A percentile compares a stretch with the other conserved stretches of the same genome.
phyloP scores from a whole-genome alignment of 2,797 vertebrate species.

The Gobio occitaniae region DNA sequence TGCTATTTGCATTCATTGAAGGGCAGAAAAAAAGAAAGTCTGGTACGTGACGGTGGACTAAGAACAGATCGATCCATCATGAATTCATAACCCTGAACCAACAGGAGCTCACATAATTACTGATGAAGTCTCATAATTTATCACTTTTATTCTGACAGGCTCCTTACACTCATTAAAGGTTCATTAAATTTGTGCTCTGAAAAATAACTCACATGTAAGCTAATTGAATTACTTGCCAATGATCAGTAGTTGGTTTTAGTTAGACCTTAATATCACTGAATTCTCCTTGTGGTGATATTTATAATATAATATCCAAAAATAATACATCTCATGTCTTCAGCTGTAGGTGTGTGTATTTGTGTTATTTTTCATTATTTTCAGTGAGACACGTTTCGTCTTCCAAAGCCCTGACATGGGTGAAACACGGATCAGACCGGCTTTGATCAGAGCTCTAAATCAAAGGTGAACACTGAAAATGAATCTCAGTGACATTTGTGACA shows the following conservation, averaged over 20 bases:
- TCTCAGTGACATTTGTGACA: conserved; percentile 27
- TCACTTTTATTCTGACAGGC: conserved; percentile 40
- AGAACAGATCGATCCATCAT: conserved; percentile 13
- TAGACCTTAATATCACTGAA: background rate
- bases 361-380: background rate
- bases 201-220: conserved; percentile 46
- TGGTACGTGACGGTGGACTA: background rate
- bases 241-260: conserved; percentile 21
- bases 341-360: background rate
- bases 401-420: background rate
- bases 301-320: background rate
- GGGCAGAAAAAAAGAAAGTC: background rate
- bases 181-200: conserved; percentile 55
- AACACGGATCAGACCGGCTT: background rate
- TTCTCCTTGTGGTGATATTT: background rate
- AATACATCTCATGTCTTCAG: background rate
- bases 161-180: conserved; percentile 48
- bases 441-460: conserved; percentile 34
- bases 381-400: background rate
- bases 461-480: conserved; percentile 11
- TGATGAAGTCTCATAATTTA: conserved; percentile 41
- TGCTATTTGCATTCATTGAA: background rate
- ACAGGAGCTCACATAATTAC: conserved; percentile 38
- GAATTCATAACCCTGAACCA: conserved; percentile 40
- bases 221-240: conserved; percentile 48